Base-by-base conservation (phyloP, 1,140 invertebrate genomes). In the Hycleus phaleratus region DNA sequence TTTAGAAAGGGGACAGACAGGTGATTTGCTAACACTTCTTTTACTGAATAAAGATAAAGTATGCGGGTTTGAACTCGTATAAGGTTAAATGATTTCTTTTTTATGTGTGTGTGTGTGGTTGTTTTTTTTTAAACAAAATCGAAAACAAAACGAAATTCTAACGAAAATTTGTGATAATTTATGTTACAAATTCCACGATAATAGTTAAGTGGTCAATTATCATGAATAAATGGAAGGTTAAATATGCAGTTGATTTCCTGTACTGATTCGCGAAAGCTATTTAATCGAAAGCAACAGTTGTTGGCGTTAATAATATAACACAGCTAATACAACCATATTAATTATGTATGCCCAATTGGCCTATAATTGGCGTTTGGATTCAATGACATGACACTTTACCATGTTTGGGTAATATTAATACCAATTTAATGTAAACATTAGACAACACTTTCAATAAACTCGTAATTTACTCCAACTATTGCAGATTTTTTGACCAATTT, bases 331-430 rank as follows among this genome's bases (percentile, higher is more conserved):
- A 59, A 54, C 46, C 59, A 63, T 68, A 69, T 71, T 68, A 71
- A 71, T 69, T 71, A 71, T 69, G 66, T 61, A 71, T 69, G 67
- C 63, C 60, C 69, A 71, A 71, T 69, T 71, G 68, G 64, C 61
- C 69, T 67, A 69, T 71, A 71, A 71, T 71, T 71, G 69, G 64
- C 63, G 65, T 65, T 69, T 64, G 62, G 60, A 63, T 66, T 68
- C 62, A 66, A 65, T 68, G 63, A 70, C 67, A 70, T 65, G 65
- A 70, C 65, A 68, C 63, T 61, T 32, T 32, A 57, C 56, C 56
- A 54, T 66, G 65, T 68, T 68, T 67, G 65, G 67, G 62, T 61
- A 67, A 68, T 67, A 65, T 65, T 67, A 65, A 68, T 68, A 62
- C 63, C 39, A 42, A 60, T 62, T 67, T 42, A 51, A 48, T 50